Evolutionary conservation across 2,797 vertebrate species (phyloP).

Genomic region (Poecilia picta): DNA sequence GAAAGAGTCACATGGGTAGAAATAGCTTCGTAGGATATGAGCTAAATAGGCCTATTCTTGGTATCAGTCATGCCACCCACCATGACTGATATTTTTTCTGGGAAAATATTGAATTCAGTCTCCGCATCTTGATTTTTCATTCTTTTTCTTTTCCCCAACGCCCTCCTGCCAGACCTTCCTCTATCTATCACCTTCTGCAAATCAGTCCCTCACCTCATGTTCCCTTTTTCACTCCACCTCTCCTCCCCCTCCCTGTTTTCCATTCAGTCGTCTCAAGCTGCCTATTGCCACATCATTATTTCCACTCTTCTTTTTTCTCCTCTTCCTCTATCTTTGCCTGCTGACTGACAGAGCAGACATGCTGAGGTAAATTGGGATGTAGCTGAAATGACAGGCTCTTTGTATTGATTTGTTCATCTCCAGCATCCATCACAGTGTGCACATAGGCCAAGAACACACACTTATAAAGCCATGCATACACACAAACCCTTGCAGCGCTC

Average conservation of each 20-base stretch:
- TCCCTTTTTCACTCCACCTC: slow-evolving; percentile 25
- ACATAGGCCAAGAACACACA: slow-evolving; percentile 31
- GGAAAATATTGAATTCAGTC: slow-evolving; percentile 28
- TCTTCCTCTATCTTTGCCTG: slow-evolving; percentile 17
- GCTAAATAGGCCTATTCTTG: slow-evolving; percentile 23
- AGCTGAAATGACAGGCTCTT: slow-evolving; percentile 65
- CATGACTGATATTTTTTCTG: slow-evolving; percentile 42
- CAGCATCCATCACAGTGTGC: slow-evolving; percentile 66
- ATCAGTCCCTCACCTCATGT: slow-evolving; percentile 27
- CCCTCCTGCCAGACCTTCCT: slow-evolving; percentile 15
- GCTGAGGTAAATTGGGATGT: slow-evolving; percentile 70
- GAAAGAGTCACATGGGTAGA: background rate
- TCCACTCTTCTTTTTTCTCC: slow-evolving; percentile 20
- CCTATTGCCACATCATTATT: slow-evolving; percentile 36
- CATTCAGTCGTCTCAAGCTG: slow-evolving; percentile 15
- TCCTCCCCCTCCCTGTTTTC: slow-evolving; percentile 9
- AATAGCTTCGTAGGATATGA: background rate
- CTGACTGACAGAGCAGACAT: slow-evolving; percentile 61
- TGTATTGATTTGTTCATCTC: slow-evolving; percentile 74
- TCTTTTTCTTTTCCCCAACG: slow-evolving; percentile 33
- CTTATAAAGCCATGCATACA: slow-evolving; percentile 19
- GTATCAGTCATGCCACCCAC: slow-evolving; percentile 29
- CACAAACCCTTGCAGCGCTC: slow-evolving; percentile 7
- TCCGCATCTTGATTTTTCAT: slow-evolving; percentile 45
- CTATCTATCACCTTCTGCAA: slow-evolving; percentile 42